Conservation (phyloP, 1,140 invertebrate genomes). For the Nasonia giraulti region DNA sequence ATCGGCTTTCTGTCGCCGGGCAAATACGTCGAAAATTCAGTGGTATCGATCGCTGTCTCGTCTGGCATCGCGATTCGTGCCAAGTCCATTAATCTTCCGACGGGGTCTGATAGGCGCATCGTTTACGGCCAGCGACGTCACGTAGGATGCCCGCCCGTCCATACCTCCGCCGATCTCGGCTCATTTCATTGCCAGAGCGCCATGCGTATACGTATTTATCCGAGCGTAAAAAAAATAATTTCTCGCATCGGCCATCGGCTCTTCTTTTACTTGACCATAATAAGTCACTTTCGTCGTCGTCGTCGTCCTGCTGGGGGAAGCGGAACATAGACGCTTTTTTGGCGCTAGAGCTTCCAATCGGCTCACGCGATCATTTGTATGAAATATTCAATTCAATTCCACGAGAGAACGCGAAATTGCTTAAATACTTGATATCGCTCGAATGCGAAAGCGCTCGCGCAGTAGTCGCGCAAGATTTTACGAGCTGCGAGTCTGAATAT, state of each 20-base stretch:
- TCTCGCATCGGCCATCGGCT: too few species aligned
- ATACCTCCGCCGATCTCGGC: neutral
- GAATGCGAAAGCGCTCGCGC: neutral
- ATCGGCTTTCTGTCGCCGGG: slow-evolving; percentile 21
- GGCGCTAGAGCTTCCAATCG: neutral
- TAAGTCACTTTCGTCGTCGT: neutral
- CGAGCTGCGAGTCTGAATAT: neutral
- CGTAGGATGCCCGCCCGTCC: slow-evolving; percentile 11
- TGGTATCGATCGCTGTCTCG: slow-evolving; percentile 33
- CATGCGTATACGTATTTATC: neutral
- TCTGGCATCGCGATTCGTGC: slow-evolving; percentile 35
- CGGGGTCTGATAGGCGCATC: slow-evolving; percentile 26
- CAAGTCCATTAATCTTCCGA: slow-evolving; percentile 36
- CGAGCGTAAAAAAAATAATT: too few species aligned
- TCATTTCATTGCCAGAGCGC: neutral
- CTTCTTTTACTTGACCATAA: neutral
- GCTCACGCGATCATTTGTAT: neutral
- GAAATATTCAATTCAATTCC: neutral
- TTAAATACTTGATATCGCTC: neutral
- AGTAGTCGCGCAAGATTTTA: neutral
- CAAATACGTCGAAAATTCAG: slow-evolving; percentile 25
- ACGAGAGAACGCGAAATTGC: neutral
- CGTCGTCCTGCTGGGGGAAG: neutral
- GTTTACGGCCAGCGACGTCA: slow-evolving; percentile 22
- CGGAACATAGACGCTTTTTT: neutral